A percentile compares a stretch with the other conserved stretches of the same genome.
Evolutionary conservation across 2,888 invertebrate genomes (phyloP).

Genomic region (Asteroscopus sphinx): DNA sequence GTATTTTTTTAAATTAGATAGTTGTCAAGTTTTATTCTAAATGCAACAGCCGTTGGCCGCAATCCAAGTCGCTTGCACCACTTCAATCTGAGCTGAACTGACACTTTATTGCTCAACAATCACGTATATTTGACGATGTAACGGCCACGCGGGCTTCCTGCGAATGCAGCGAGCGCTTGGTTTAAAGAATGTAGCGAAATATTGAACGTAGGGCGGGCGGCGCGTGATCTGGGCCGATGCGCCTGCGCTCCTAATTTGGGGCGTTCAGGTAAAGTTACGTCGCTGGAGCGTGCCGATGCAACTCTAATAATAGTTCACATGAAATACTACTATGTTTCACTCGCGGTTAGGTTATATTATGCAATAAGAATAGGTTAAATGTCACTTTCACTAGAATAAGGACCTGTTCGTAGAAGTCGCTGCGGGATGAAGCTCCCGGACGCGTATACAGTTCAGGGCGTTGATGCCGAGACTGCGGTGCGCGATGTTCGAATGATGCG

Average conservation of each 20-base stretch:
- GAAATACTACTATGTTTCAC: constrained; percentile 81
- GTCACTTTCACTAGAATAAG: constrained; percentile 84
- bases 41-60: constrained; percentile 80
- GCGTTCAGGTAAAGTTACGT: constrained; percentile 89
- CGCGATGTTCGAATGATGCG: constrained; percentile 89
- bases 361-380: constrained; percentile 66
- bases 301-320: constrained; percentile 84
- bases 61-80: constrained; percentile 86
- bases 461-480: constrained; percentile 87
- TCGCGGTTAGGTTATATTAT: constrained; percentile 72
- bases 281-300: constrained; percentile 83
- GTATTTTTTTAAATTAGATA: constrained; percentile 69
- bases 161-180: constrained; percentile 72
- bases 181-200: constrained; percentile 68
- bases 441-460: constrained; percentile 87
- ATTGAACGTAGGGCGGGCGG: constrained; percentile 80
- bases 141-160: constrained; percentile 73
- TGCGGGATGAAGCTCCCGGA: constrained; percentile 88
- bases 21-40: constrained; percentile 80
- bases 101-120: constrained; percentile 82
- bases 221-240: constrained; percentile 75
- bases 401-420: constrained; percentile 89
- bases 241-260: constrained; percentile 90
- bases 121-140: constrained; percentile 72
- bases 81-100: constrained; percentile 80